phyloP scores from a whole-genome alignment of 2,888 invertebrate genomes.

The Temnothorax ravouxi region DNA sequence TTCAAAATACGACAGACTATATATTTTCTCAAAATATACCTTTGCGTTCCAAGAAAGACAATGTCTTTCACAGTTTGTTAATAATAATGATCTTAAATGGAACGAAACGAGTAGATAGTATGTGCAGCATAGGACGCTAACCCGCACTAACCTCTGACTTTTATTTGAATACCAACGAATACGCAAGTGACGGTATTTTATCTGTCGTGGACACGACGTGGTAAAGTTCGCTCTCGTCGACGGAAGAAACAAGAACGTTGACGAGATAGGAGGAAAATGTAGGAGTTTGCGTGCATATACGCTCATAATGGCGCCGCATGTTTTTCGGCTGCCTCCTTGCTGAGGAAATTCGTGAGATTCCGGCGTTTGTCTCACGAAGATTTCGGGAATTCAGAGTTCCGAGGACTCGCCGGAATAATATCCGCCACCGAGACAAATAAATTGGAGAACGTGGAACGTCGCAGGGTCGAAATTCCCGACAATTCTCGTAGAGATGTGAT shows the following conservation, averaged over 20 bases:
- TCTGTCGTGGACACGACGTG: neutral
- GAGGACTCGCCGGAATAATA: slow-evolving; percentile 30
- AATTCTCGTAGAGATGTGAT: neutral
- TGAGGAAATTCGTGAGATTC: slow-evolving; percentile 48
- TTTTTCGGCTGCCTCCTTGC: slow-evolving; percentile 32
- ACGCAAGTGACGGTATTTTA: neutral
- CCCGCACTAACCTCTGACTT: neutral
- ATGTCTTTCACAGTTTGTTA: neutral
- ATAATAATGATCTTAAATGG: neutral
- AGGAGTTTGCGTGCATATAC: slow-evolving; percentile 35
- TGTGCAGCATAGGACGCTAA: neutral
- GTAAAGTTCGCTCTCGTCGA: slow-evolving; percentile 1
- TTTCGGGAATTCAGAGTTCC: slow-evolving; percentile 38
- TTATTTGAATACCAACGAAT: slow-evolving; percentile 42
- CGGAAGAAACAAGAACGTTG: slow-evolving; percentile 28
- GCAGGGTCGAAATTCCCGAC: neutral
- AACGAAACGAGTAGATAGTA: neutral
- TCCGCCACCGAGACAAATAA: slow-evolving; percentile 36
- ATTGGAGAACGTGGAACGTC: slow-evolving; percentile 7
- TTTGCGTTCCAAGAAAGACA: neutral
- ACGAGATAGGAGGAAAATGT: slow-evolving; percentile 4
- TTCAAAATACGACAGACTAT: neutral
- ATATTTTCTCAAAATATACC: neutral
- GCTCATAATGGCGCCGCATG: slow-evolving; percentile 30
- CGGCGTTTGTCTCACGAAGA: slow-evolving; percentile 32